Evolutionary conservation across 1,140 invertebrate genomes (phyloP), one percentile per base, ranked within the genome.

Genomic region (Temnothorax longispinosus): DNA sequence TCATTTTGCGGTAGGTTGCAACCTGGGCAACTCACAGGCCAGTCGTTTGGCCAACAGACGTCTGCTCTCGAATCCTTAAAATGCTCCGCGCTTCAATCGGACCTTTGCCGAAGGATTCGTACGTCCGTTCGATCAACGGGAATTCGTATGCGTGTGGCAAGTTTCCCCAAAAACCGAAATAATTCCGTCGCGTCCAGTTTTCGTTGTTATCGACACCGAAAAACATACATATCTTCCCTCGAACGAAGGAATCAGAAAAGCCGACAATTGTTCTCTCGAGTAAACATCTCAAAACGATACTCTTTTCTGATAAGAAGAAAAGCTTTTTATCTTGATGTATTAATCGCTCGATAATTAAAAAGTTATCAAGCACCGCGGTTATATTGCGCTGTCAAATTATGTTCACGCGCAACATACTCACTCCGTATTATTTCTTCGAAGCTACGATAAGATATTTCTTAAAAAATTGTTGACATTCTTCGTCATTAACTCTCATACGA

Each of bases 381-480:
- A 60, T 82, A 82, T 60, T 41, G 67, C 27, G 3, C 18, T 74
- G 80, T 82, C 67, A 60, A 82, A 82, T 82, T 82, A 82, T 47
- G 38, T 32, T 54, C 62, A 13, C 64, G 35, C 35, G 62, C 7
- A 65, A 47, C 32, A 5, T 15, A 78, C 32, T 75, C 41, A 41
- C 77, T 81, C 41, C 3, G 21, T 13, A 47, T 72, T 13, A 47
- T 72, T 74, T 82, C 67, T 54, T n/a, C 41, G 54, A 82, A 82
- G 41, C 2, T n/a, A 38, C 80, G 80, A 84, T 84, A 84, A 84
- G 80, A 84, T 84, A 82, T 58, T 74, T 75, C 47, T 75, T 3
- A 27, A 75, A 84, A 75, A 74, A 84, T 75, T 75, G 54, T 60
- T 74, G 52, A 74, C 80, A 69, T 10, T 60, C 44, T 18, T 13